A percentile compares a stretch with the other conserved stretches of the same genome.
phyloP scores from a whole-genome alignment of 2,888 invertebrate species.

The Polydrusus tereticollis region DNA sequence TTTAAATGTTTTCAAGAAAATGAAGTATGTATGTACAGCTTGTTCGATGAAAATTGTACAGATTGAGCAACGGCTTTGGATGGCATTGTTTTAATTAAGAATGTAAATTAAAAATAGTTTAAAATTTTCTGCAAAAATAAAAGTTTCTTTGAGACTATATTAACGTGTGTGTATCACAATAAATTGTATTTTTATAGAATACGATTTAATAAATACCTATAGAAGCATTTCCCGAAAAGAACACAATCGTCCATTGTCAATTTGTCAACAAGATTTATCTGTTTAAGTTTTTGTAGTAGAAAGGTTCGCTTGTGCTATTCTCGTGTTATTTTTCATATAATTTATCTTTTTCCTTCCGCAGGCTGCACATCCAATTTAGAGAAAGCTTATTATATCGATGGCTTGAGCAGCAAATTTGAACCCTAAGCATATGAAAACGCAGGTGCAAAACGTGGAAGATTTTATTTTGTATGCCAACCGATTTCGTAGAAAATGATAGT shows the following conservation, averaged over 20 bases:
- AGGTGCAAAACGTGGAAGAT: constrained; percentile 61
- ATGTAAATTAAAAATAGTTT: neutral
- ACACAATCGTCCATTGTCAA: constrained; percentile 58
- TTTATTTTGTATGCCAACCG: constrained; percentile 52
- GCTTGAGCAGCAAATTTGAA: constrained; percentile 56
- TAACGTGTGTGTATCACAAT: constrained; percentile 10
- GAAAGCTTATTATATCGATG: constrained; percentile 62
- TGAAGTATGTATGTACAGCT: too few species aligned
- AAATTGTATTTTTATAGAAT: constrained; percentile 15
- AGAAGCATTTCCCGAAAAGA: constrained; percentile 22
- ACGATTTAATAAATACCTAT: constrained; percentile 40
- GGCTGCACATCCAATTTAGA: constrained; percentile 63
- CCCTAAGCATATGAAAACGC: constrained; percentile 58
- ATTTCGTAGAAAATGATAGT: constrained; percentile 40
- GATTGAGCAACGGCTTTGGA: too few species aligned
- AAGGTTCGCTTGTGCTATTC: constrained; percentile 51
- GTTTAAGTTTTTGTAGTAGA: constrained; percentile 55
- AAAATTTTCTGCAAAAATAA: neutral
- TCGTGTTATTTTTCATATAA: constrained; percentile 62
- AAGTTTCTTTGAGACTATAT: neutral
- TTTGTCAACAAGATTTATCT: constrained; percentile 64
- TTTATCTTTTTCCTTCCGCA: constrained; percentile 63
- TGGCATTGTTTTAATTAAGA: too few species aligned
- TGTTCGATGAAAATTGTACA: too few species aligned
- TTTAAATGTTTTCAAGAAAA: too few species aligned